These are phyloP conservation scores for Brenthis hecate DNA, from an alignment of 2,888 invertebrate genomes.

Conservation along the genomic window DNA sequence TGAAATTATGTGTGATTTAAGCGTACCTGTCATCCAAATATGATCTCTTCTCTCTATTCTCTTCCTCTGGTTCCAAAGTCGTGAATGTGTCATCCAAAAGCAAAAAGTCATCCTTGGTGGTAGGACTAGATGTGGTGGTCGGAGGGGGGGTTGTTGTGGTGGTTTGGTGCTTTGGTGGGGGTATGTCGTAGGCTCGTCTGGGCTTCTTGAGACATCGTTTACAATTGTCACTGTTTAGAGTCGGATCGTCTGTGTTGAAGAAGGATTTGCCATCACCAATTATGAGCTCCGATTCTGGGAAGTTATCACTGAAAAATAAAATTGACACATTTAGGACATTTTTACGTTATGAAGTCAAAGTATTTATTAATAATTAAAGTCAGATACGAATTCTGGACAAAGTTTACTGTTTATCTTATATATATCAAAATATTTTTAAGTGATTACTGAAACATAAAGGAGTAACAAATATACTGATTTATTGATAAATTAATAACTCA, in stretches of 20 bases:
- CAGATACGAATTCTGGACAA: no score
- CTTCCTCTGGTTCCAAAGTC: constrained; percentile 43
- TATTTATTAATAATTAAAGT: no score
- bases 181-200: constrained; percentile 38
- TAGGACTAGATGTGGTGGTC: constrained; percentile 37
- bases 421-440: no score
- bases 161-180: constrained; percentile 30
- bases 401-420: no score
- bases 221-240: constrained; percentile 48
- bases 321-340: not conserved
- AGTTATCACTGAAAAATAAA: constrained; percentile 71
- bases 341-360: no score
- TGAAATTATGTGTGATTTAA: not conserved
- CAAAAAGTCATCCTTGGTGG: constrained; percentile 43
- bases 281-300: constrained; percentile 85
- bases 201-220: constrained; percentile 51
- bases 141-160: constrained; percentile 11
- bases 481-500: no score
- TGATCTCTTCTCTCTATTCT: constrained; percentile 45
- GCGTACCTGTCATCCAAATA: constrained; percentile 44
- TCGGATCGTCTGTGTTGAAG: constrained; percentile 49
- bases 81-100: constrained; percentile 44
- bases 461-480: no score
- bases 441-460: no score
- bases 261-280: constrained; percentile 85